Evolutionary conservation across 2,113 vertebrate genomes (phyloP).

Genomic region (Cephalopterus ornatus): DNA sequence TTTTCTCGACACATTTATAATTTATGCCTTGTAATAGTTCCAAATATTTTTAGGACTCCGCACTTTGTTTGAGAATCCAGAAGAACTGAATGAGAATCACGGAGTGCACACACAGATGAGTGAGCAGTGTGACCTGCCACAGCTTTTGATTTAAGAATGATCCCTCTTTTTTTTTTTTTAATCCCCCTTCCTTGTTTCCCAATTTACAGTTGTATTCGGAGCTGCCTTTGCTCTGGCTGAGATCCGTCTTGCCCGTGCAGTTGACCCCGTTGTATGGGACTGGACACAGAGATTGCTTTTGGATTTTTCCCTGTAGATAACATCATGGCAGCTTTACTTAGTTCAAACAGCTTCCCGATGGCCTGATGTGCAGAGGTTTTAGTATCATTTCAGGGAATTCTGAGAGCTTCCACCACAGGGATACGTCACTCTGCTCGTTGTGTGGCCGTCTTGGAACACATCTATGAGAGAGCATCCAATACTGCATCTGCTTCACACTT

Average conservation of each 20-base stretch:
- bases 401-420: not conserved
- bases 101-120: conserved; percentile 61
- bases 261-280: not conserved
- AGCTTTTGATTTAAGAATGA: conserved; percentile 47
- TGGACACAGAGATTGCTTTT: not conserved
- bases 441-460: not conserved
- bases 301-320: conserved; percentile 4
- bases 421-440: not conserved
- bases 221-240: not conserved
- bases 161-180: not conserved
- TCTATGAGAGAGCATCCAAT: not conserved
- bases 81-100: conserved; percentile 68
- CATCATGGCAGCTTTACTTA: not conserved
- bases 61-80: conserved; percentile 77
- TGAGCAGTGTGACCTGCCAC: conserved; percentile 23
- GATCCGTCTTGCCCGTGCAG: not conserved
- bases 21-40: conserved; percentile 84
- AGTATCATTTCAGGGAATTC: not conserved
- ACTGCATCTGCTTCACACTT: not conserved
- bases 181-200: not conserved
- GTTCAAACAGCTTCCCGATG: not conserved
- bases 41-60: conserved; percentile 82
- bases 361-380: not conserved
- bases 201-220: conserved; percentile 26
- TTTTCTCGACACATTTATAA: conserved; percentile 84